Evolutionary conservation across 2,113 vertebrate genomes (phyloP).

Genomic region (Gadus macrocephalus): DNA sequence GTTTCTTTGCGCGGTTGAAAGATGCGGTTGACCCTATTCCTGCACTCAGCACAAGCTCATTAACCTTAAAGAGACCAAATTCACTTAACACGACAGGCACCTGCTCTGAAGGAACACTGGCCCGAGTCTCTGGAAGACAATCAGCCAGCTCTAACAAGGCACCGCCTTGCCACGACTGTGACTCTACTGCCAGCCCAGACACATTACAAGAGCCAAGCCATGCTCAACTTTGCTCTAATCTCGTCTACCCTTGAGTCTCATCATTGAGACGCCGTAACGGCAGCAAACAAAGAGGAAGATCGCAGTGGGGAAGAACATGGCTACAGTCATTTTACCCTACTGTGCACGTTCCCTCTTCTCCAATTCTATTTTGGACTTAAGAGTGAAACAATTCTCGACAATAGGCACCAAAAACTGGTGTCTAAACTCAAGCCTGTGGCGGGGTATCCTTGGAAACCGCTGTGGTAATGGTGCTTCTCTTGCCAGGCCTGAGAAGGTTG

Average conservation of each 20-base stretch:
- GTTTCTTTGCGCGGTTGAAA: slow-evolving; percentile 66
- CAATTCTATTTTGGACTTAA: slow-evolving; percentile 56
- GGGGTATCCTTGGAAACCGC: slow-evolving; percentile 60
- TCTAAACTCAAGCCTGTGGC: slow-evolving; percentile 50
- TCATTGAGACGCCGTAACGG: slow-evolving; percentile 42
- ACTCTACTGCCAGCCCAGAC: slow-evolving; percentile 55
- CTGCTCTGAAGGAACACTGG: slow-evolving; percentile 59
- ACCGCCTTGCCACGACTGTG: slow-evolving; percentile 39
- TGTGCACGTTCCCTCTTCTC: slow-evolving; percentile 45
- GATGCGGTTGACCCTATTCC: slow-evolving; percentile 65
- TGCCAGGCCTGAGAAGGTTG: slow-evolving; percentile 44
- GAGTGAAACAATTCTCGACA: slow-evolving; percentile 49
- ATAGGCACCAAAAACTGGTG: slow-evolving; percentile 48
- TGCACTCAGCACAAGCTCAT: slow-evolving; percentile 69
- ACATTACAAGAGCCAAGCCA: slow-evolving; percentile 53
- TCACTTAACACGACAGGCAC: slow-evolving; percentile 61
- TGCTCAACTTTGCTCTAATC: slow-evolving; percentile 56
- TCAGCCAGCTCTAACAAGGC: slow-evolving; percentile 58
- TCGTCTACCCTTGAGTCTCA: slow-evolving; percentile 50
- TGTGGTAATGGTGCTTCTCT: slow-evolving; percentile 19
- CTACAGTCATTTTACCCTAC: slow-evolving; percentile 1
- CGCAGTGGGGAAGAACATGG: slow-evolving; percentile 18
- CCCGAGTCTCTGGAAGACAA: slow-evolving; percentile 52
- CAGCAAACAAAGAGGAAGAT: slow-evolving; percentile 47
- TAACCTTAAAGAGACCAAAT: slow-evolving; percentile 66